Evolutionary conservation across 2,888 invertebrate genomes (phyloP).

Genomic region (Chymomyza procnemis): DNA sequence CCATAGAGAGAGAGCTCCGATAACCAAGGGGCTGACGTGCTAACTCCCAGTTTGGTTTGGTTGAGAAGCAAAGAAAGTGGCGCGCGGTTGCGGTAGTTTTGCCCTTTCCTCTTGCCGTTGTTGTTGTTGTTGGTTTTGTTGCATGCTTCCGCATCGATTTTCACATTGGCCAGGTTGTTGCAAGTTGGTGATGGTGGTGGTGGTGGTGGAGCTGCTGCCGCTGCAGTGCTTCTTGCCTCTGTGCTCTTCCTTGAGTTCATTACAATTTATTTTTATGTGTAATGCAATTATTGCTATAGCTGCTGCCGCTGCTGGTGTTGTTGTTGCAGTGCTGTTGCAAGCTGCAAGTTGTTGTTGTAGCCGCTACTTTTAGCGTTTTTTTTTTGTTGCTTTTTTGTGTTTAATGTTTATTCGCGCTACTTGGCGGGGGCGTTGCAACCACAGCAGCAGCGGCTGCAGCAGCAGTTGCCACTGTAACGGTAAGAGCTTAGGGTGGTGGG

Average conservation of each 20-base stretch:
- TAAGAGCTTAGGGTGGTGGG: not conserved
- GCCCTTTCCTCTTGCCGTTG: not conserved
- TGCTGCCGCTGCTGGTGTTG: slow-evolving; percentile 35
- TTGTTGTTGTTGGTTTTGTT: slow-evolving; percentile 14
- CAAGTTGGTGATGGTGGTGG: slow-evolving; percentile 20
- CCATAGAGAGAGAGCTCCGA: not conserved
- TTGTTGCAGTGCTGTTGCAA: slow-evolving; percentile 22
- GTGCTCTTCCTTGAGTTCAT: slow-evolving; percentile 60
- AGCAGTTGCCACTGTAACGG: not conserved
- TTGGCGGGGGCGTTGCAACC: slow-evolving; percentile 49
- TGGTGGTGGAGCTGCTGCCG: slow-evolving; percentile 31
- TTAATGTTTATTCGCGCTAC: slow-evolving; percentile 65
- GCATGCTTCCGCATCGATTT: slow-evolving; percentile 65
- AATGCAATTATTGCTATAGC: slow-evolving; percentile 67
- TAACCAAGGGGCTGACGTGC: not conserved
- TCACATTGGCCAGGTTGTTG: slow-evolving; percentile 56
- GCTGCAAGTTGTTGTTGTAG: slow-evolving; percentile 25
- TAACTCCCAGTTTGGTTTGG: not conserved
- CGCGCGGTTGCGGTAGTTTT: not conserved
- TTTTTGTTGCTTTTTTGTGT: slow-evolving; percentile 42
- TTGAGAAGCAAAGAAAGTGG: not conserved
- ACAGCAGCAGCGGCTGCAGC: slow-evolving; percentile 14
- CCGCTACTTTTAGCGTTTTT: slow-evolving; percentile 42
- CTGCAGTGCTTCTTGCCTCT: slow-evolving; percentile 25
- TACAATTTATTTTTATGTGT: slow-evolving; percentile 72